Percentiles rank a stretch among this genome's conserved stretches.
Evolutionary conservation across 2,888 invertebrate species (phyloP).

Genomic region (Cremastinae sp.): DNA sequence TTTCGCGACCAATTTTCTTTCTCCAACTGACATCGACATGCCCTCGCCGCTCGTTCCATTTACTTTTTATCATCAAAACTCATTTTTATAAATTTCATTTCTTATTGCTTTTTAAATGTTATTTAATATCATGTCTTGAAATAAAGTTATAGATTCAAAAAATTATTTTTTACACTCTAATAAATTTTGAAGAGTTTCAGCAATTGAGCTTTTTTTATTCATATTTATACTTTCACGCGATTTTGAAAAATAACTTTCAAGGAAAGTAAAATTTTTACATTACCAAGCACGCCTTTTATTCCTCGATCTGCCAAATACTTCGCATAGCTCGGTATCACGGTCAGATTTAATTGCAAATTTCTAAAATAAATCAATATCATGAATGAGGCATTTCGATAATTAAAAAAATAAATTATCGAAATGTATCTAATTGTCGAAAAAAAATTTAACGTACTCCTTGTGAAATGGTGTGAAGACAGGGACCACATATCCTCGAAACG

Average conservation of each 20-base stretch:
- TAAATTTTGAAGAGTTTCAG: neutral
- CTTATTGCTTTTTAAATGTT: constrained; percentile 2
- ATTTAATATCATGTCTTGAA: too few species aligned
- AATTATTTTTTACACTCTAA: constrained; percentile 30
- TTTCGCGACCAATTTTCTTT: constrained; percentile 85
- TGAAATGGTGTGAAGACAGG: constrained; percentile 88
- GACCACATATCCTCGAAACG: constrained; percentile 85
- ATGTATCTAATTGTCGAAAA: constrained; percentile 18
- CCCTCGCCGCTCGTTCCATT: constrained; percentile 92
- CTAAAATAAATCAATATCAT: constrained; percentile 23
- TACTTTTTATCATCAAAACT: constrained; percentile 80
- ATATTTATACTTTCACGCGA: neutral
- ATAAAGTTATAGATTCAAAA: too few species aligned
- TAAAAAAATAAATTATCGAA: neutral
- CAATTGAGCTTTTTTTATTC: too few species aligned
- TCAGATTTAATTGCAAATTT: constrained; percentile 70
- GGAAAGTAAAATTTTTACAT: constrained; percentile 13
- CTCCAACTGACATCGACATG: constrained; percentile 84
- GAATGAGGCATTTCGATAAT: neutral
- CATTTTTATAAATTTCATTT: constrained; percentile 20
- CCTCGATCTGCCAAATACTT: constrained; percentile 83
- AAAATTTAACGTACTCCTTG: constrained; percentile 80
- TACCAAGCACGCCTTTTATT: constrained; percentile 87
- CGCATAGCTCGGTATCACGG: constrained; percentile 84
- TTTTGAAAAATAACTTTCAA: neutral